A percentile compares a stretch with the other conserved stretches of the same genome.
phyloP scores from a whole-genome alignment of 2,888 invertebrate genomes.

The Hoplodrina ambigua region DNA sequence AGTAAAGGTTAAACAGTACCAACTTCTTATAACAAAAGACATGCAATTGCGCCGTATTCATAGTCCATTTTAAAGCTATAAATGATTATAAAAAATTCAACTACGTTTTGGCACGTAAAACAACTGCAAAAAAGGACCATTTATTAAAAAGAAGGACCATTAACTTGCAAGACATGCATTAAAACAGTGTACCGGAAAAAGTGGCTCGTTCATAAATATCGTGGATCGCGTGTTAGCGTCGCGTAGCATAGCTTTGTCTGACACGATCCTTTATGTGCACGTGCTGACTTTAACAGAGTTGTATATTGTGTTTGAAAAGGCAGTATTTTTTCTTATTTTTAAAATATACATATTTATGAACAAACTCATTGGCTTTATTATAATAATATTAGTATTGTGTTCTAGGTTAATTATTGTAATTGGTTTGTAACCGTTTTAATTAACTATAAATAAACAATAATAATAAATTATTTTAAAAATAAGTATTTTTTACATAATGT shows the following conservation, averaged over 20 bases:
- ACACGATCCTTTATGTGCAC: conserved; percentile 29
- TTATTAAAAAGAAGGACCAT: conserved; percentile 25
- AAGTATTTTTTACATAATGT: too few relatives aligned
- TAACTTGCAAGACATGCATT: conserved; percentile 43
- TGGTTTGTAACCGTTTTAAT: too few relatives aligned
- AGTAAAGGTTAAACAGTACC: too few relatives aligned
- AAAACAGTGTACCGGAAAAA: conserved; percentile 51
- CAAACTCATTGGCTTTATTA: too few relatives aligned
- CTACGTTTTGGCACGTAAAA: conserved; percentile 22
- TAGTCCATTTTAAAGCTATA: background rate
- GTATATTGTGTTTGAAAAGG: conserved; percentile 37
- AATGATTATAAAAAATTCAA: conserved; percentile 7
- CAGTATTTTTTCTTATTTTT: conserved; percentile 5
- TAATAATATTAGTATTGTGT: too few relatives aligned
- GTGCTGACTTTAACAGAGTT: conserved; percentile 8
- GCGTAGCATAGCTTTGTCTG: conserved; percentile 44
- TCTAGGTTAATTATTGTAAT: too few relatives aligned
- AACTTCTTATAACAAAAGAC: background rate
- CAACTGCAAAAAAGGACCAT: conserved; percentile 12
- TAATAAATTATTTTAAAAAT: too few relatives aligned
- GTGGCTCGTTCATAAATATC: conserved; percentile 43
- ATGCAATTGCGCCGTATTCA: background rate
- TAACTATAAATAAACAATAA: too few relatives aligned
- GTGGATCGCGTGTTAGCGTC: conserved; percentile 41
- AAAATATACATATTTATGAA: too few relatives aligned